phyloP scores from a whole-genome alignment of 2,797 vertebrate species.

The Etheostoma nigrum region DNA sequence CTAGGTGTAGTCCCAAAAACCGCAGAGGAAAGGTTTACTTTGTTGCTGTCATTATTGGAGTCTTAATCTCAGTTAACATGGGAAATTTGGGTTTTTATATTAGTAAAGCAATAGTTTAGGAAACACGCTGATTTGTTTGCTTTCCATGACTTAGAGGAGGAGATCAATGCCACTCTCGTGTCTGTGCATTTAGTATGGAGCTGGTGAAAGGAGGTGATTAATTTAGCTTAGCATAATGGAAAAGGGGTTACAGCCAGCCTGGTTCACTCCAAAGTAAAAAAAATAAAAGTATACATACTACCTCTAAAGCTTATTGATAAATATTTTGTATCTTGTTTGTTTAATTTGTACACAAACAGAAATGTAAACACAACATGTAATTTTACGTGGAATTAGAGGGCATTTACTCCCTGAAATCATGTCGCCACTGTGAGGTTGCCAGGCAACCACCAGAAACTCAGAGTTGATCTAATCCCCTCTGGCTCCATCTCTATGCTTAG shows the following conservation, averaged over 20 bases:
- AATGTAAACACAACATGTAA: too few relatives aligned
- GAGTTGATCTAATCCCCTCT: too few relatives aligned
- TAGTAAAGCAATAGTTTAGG: not conserved
- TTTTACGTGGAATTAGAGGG: too few relatives aligned
- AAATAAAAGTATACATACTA: not conserved
- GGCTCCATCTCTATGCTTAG: too few relatives aligned
- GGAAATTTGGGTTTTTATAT: not conserved
- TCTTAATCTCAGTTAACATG: not conserved
- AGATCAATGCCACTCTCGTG: not conserved
- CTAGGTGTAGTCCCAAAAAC: slow-evolving; percentile 14
- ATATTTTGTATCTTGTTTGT: too few relatives aligned
- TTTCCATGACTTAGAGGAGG: not conserved
- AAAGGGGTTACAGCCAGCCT: not conserved
- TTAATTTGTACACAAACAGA: too few relatives aligned
- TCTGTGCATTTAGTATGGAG: not conserved
- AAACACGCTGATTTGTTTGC: not conserved
- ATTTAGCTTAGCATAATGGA: slow-evolving; percentile 7
- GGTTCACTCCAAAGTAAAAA: not conserved
- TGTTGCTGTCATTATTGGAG: not conserved
- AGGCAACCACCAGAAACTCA: too few relatives aligned
- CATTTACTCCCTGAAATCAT: too few relatives aligned
- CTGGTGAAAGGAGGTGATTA: not conserved
- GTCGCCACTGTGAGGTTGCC: too few relatives aligned
- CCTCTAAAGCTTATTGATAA: not conserved
- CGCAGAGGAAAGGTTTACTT: not conserved